Percentiles rank a stretch among this genome's conserved stretches.
Conservation (phyloP, 2,113 vertebrate genomes). For the Pipra filicauda region DNA sequence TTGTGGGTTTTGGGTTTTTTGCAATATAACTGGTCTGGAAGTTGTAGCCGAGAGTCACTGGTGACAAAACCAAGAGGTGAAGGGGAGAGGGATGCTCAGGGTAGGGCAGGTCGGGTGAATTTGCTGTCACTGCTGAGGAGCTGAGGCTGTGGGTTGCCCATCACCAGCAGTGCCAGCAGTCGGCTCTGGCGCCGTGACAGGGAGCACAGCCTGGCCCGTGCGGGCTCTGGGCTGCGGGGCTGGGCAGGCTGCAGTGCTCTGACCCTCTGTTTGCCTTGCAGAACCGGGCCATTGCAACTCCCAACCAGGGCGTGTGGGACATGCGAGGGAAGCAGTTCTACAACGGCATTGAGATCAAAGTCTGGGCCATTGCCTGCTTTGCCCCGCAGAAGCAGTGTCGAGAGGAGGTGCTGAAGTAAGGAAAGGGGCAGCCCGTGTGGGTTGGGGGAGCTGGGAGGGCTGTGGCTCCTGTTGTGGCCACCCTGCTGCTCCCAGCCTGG, state of each 20-base stretch:
- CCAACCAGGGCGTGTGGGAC: slow-evolving; percentile 99
- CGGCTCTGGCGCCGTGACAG: background rate
- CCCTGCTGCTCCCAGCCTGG: background rate
- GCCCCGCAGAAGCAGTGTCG: slow-evolving; percentile 98
- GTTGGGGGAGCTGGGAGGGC: background rate
- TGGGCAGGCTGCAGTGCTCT: background rate
- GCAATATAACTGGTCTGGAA: background rate
- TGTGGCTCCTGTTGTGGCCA: accelerated
- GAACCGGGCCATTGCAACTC: slow-evolving; percentile 98
- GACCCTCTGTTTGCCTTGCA: slow-evolving; percentile 65
- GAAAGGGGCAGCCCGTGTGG: background rate
- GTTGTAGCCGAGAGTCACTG: background rate
- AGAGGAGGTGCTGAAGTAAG: slow-evolving; percentile 99
- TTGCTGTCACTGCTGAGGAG: background rate
- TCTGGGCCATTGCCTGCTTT: slow-evolving; percentile 99
- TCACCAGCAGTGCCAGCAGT: background rate
- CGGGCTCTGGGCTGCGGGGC: background rate
- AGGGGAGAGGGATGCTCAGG: background rate
- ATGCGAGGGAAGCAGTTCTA: slow-evolving; percentile 99
- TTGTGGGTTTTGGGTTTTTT: background rate
- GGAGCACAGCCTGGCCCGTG: background rate
- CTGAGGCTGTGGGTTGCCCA: background rate
- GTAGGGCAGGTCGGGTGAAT: background rate
- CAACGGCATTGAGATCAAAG: slow-evolving; percentile 99
- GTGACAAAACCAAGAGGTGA: background rate